Percentiles rank a stretch among this genome's conserved stretches.
Evolutionary conservation across 2,888 invertebrate species (phyloP).

Genomic region (Exephanes ischioxanthus): DNA sequence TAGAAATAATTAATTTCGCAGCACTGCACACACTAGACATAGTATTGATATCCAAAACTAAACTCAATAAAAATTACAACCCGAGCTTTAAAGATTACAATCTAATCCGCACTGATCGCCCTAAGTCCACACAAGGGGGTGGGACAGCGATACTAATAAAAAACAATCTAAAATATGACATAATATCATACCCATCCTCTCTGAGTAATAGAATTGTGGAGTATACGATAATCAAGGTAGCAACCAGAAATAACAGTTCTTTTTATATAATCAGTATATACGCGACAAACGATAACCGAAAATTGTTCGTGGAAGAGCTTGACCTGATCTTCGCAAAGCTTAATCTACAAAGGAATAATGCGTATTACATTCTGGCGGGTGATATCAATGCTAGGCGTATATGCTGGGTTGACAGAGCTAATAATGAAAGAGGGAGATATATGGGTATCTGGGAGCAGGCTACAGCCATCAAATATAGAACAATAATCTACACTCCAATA

Average conservation of each 20-base stretch:
- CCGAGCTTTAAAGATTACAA: not conserved
- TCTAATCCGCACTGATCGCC: conserved; percentile 14
- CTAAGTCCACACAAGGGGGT: not conserved
- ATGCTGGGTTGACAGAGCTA: conserved; percentile 3
- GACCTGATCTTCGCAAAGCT: conserved; percentile 15
- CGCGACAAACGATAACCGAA: conserved; percentile 28
- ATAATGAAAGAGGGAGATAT: conserved; percentile 24
- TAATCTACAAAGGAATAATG: not conserved
- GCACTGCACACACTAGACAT: conserved; percentile 40
- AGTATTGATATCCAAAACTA: conserved; percentile 58
- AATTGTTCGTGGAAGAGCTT: conserved; percentile 29
- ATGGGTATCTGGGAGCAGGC: not conserved
- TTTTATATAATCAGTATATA: conserved; percentile 31
- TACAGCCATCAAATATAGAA: not conserved
- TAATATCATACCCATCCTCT: not conserved
- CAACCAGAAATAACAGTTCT: not conserved
- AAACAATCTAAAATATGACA: not conserved
- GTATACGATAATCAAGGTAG: conserved; percentile 36
- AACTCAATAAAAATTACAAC: conserved; percentile 7
- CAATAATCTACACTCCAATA: not conserved
- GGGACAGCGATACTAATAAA: not conserved
- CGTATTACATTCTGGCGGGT: conserved; percentile 23
- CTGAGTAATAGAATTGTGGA: conserved; percentile 23
- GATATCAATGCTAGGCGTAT: conserved; percentile 43
- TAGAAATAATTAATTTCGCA: conserved; percentile 29